phyloP scores from a whole-genome alignment of 2,113 vertebrate species.

The Cochlearius cochlearius region DNA sequence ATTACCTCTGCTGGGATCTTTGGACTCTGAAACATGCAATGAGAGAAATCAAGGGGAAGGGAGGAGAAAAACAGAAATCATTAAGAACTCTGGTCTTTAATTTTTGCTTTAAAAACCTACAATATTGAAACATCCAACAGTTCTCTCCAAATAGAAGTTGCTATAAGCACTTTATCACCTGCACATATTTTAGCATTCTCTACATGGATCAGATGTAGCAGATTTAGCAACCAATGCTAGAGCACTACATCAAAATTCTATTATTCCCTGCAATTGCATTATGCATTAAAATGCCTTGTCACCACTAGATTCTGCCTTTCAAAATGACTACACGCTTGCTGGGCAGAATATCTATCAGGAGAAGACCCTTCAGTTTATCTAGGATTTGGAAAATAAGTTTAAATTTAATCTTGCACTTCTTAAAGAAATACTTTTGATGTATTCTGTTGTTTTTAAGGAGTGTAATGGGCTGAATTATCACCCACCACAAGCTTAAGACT shows the following conservation, averaged over 20 bases:
- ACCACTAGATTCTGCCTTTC: conserved; percentile 19
- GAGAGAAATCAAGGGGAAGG: conserved; percentile 8
- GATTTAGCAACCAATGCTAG: conserved; percentile 29
- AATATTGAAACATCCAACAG: neutral
- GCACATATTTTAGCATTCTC: conserved; percentile 33
- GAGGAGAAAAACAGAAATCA: conserved; percentile 34
- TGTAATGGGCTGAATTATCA: neutral
- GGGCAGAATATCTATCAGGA: conserved; percentile 25
- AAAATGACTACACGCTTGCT: neutral
- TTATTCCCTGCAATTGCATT: conserved; percentile 44
- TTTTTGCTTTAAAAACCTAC: neutral
- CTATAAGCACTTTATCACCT: conserved; percentile 3
- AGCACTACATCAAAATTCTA: conserved; percentile 56
- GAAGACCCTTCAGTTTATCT: neutral
- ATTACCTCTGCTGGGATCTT: conserved; percentile 68
- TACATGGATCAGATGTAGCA: conserved; percentile 9
- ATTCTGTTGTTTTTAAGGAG: neutral
- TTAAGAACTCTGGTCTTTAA: neutral
- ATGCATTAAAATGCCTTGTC: conserved; percentile 46
- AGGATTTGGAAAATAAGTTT: neutral
- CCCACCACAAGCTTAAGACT: neutral
- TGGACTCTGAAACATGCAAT: conserved; percentile 65
- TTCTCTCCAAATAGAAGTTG: neutral
- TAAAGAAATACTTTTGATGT: neutral
- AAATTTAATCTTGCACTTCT: neutral